Evolutionary conservation across 2,113 vertebrate species (phyloP), one percentile per base, ranked within the genome.

Genomic region (Empidonax traillii): DNA sequence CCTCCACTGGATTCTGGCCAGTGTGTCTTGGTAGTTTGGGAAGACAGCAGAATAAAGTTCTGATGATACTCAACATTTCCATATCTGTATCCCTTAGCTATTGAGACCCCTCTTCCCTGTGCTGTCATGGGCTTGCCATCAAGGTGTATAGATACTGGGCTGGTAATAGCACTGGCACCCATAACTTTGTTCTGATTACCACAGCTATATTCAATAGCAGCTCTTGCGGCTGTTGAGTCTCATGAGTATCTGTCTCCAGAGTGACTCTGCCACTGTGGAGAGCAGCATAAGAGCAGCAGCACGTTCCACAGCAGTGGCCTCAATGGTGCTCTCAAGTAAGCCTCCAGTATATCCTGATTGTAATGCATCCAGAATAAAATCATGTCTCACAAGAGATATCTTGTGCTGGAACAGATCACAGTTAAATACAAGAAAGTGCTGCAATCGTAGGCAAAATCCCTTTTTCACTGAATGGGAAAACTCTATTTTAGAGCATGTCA

Each of bases 281-380:
- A 73, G 41, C 3, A 3, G 6, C 1, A 0, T 30, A 41, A 55
- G 31, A 59, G 12, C 1, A 3, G 16, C 15, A 37, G 5, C 12
- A 35, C 15, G 22, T 69, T 55, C 19, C 49, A 55, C 27, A n/a
- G 4, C 16, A 43, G 6, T 3, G 23, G 6, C 22, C 14, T 72
- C 47, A 55, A 44, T 8, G 14, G 25, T 46, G 19, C 39, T 90
- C n/a, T 53, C 30, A 65, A 37, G 7, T 44, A 53, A 58, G 25
- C 14, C 37, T 80, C 33, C 52, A 53, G 47, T 21, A 8, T 79
- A n/a, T 44, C n/a, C 59, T 28, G n/a, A 28, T 9, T 44, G 14
- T 20, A 69, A 55, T 30, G 13, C 12, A 28, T 6, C 15, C 59
- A 77, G 63, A 91, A 80, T 27, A 73, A 80, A 72, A 65, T 10